Base-by-base conservation (phyloP, 2,888 invertebrate genomes). In the Stratiomys singularior region DNA sequence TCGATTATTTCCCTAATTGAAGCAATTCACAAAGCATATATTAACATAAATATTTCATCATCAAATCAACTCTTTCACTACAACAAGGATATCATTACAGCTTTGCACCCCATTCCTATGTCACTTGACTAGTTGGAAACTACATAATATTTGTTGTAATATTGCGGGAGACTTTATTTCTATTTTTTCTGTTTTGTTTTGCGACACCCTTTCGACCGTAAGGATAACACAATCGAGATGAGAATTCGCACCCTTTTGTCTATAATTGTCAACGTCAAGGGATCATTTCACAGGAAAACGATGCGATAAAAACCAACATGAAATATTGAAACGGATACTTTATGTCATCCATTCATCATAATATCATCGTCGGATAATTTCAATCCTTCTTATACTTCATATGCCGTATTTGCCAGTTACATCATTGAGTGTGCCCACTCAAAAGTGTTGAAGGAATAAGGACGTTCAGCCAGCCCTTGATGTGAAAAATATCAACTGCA, bases 301-400 rank as follows among this genome's bases (percentile, higher is more conserved):
- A 52, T 52, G 52, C 52, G 15, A 52, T 52, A 52, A 52, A 52
- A 52, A 52, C 18, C 5, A 9, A 18, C 15, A 52, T 52, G 37
- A 66, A 66, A 66, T 27, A 37, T 37, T 37, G 69, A 69, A 69
- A 69, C 69, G 69, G 69, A 69, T 69, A 44, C 69, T 69, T 47
- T 23, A 69, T 46, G 27, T 69, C 69, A 69, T 30, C 46, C 47
- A 69, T 69, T 69, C 69, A 69, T 47, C 69, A 69, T 69, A 37
- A 27, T 18, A 37, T 60, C 46, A 37, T 66, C 37, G 44, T 23
- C 47, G 46, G 69, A 69, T 46, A 69, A 69, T 23, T 47, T 69
- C 25, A 47, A 69, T 69, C 69, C 25, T 46, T 69, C 69, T 25
- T 60, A 13, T 60, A 7, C 25, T 60, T 60, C 7, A 4, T 23